Percentiles rank a stretch among this genome's conserved stretches.
Evolutionary conservation across 2,888 invertebrate species (phyloP).

Genomic region (Thymelicus acteon): DNA sequence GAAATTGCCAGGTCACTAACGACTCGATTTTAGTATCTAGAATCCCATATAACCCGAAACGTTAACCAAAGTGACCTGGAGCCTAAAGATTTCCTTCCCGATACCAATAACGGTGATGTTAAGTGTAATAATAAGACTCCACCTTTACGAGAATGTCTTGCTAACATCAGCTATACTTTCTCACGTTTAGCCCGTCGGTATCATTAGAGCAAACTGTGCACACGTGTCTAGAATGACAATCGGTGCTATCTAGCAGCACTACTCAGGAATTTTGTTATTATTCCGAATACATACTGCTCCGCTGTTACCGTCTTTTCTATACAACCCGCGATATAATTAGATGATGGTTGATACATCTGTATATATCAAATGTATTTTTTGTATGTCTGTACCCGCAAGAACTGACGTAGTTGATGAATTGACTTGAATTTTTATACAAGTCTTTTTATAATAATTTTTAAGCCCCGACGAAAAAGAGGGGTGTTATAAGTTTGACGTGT

Average conservation of each 20-base stretch:
- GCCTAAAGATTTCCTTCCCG: neutral
- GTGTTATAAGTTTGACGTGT: too few relatives aligned
- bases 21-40: too few relatives aligned
- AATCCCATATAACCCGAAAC: neutral
- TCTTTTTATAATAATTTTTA: too few relatives aligned
- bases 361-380: too few relatives aligned
- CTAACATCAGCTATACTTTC: slow-evolving; percentile 8
- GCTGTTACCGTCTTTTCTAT: slow-evolving; percentile 1
- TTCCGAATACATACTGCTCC: neutral
- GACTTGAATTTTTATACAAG: too few relatives aligned
- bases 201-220: slow-evolving; percentile 18
- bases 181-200: slow-evolving; percentile 13
- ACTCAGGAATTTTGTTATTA: slow-evolving; percentile 6
- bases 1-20: too few relatives aligned
- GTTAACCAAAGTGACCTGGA: neutral
- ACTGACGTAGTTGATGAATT: too few relatives aligned
- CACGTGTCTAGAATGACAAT: slow-evolving; percentile 26
- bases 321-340: neutral
- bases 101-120: neutral
- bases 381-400: too few relatives aligned
- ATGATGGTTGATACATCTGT: neutral
- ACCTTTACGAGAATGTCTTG: slow-evolving; percentile 10
- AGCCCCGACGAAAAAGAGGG: too few relatives aligned
- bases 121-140: slow-evolving; percentile 5
- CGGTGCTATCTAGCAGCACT: neutral